A percentile compares a stretch with the other conserved stretches of the same genome.
Evolutionary conservation across 1,140 invertebrate species (phyloP).

Genomic region (Anastrepha ludens): DNA sequence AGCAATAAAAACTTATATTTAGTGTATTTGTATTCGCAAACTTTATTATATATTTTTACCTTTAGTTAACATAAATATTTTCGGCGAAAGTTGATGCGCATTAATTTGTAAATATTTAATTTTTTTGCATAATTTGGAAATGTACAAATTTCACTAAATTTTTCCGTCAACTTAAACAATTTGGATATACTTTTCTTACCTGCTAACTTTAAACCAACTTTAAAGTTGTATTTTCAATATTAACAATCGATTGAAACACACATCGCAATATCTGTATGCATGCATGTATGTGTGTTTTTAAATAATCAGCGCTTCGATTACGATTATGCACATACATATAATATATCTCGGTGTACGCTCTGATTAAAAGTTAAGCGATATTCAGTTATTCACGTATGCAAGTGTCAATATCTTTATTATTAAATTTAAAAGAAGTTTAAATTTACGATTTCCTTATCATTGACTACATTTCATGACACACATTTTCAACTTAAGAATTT

Average conservation of each 20-base stretch:
- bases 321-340: too few relatives aligned
- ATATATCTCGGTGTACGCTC: neutral
- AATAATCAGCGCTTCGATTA: neutral
- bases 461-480: neutral
- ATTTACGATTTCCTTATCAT: neutral
- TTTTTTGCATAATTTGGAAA: neutral
- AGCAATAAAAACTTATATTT: neutral
- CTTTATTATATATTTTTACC: slow-evolving; percentile 10
- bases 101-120: neutral
- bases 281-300: neutral
- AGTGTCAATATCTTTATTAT: neutral
- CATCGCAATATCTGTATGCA: neutral
- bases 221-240: neutral
- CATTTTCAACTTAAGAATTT: slow-evolving; percentile 3
- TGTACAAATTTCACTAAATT: slow-evolving; percentile 25
- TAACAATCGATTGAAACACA: neutral
- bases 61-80: slow-evolving; percentile 22
- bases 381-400: neutral
- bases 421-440: neutral
- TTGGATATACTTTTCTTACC: too few relatives aligned
- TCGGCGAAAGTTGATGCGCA: neutral
- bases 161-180: neutral
- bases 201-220: neutral
- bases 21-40: neutral
- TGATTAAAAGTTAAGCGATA: neutral